Conservation (phyloP, 2,888 invertebrate genomes). For the Drosophila suboccidentalis region DNA sequence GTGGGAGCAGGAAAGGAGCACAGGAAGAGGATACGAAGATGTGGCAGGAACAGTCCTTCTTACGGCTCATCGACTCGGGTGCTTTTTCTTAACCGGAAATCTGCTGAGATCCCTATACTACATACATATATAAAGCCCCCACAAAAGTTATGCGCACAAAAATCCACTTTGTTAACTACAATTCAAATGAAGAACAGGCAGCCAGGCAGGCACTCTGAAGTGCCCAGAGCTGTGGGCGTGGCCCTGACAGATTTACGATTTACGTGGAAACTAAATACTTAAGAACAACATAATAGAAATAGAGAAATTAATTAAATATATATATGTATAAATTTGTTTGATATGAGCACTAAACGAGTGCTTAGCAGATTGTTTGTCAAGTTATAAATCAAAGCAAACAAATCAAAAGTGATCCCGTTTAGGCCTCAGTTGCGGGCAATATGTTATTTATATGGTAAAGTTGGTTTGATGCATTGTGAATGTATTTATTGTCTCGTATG, state of each 20-base stretch:
- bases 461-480: slow-evolving; percentile 66
- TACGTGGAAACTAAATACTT: slow-evolving; percentile 29
- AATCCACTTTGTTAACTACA: slow-evolving; percentile 69
- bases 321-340: slow-evolving; percentile 33
- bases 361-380: slow-evolving; percentile 56
- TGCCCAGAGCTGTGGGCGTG: slow-evolving; percentile 32
- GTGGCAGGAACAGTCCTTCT: slow-evolving; percentile 12
- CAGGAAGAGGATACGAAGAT: not conserved
- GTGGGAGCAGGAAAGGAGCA: not conserved
- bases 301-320: slow-evolving; percentile 17
- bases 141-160: slow-evolving; percentile 80
- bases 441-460: slow-evolving; percentile 60
- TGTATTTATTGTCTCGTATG: slow-evolving; percentile 50
- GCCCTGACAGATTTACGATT: slow-evolving; percentile 7
- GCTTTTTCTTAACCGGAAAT: not conserved
- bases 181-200: slow-evolving; percentile 19
- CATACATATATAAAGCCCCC: slow-evolving; percentile 1
- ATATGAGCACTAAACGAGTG: slow-evolving; percentile 37
- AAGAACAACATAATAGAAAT: slow-evolving; percentile 42
- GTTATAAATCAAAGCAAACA: slow-evolving; percentile 36
- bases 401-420: slow-evolving; percentile 67
- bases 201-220: slow-evolving; percentile 51
- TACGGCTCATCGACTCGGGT: slow-evolving; percentile 24
- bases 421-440: slow-evolving; percentile 38
- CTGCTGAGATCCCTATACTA: slow-evolving; percentile 1